Base-by-base conservation (phyloP, 1,140 invertebrate genomes). In the Drosophila virilis region DNA sequence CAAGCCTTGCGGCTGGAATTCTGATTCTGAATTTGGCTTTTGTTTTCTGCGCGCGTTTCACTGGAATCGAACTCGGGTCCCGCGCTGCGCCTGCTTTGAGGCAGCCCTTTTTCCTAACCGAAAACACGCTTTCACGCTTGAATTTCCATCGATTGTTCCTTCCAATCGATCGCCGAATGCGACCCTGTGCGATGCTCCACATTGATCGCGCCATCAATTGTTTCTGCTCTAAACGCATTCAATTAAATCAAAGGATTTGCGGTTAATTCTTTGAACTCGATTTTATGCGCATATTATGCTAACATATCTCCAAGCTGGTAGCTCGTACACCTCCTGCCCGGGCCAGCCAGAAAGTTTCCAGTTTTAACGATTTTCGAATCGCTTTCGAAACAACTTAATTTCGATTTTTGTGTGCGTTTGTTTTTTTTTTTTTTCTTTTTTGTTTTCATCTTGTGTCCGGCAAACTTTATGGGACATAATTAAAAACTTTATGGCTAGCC, bases 401-500 rank as follows among this genome's bases (percentile, higher is more conserved):
- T 73, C 33, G 42, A 32, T 40, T 54, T 40, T 60, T 48, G 12
- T 13, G n/a, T 40, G 42, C 51, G 38, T 38, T 46, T 54, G 17
- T 17, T 17, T 17, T 17, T 17, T 15, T 76, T 76, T 15, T 46
- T 55, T 64, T 42, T 17, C n/a, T 76, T 76, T 76, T 76, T 73
- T 76, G 69, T 17, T 69, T 76, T 76, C 38, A 73, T 76, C 70
- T 76, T 59, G 71, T 52, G 58, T 68, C 55, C 69, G 52, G 68
- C 48, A 17, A 48, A 60, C 55, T 76, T 77, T 68, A 77, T 67
- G 74, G 50, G 52, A 57, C 61, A 60, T 74, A 77, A 80, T 80
- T 85, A 85, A 85, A 28, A 85, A 65, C 65, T 84, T 84, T 80
- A 84, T 80, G 74, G 73, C 64, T 32, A 43, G 59, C 62, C 57